Evolutionary conservation across 2,113 vertebrate genomes (phyloP).

Genomic region (Centropus bengalensis): DNA sequence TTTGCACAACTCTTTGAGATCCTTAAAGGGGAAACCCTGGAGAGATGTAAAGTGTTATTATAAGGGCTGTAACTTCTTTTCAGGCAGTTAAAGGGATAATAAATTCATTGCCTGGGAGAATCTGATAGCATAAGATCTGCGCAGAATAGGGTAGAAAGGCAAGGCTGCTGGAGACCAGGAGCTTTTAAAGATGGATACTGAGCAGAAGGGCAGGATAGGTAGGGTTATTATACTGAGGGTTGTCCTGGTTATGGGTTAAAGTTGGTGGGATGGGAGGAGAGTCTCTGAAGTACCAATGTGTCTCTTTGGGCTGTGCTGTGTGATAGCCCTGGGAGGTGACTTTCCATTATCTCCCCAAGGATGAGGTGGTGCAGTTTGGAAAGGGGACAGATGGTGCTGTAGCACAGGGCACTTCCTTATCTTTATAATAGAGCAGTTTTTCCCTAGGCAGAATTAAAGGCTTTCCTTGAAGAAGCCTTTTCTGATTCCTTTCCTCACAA

Average conservation of each 20-base stretch:
- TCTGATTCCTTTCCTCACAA: background rate
- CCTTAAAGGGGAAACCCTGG: conserved; percentile 9
- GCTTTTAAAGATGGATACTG: background rate
- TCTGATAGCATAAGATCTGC: background rate
- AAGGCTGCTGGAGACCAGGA: background rate
- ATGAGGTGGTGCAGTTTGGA: background rate
- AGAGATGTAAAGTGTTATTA: conserved; percentile 19
- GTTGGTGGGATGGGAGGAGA: background rate
- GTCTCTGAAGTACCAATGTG: background rate
- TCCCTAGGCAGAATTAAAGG: background rate
- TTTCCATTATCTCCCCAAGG: background rate
- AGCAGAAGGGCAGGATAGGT: background rate
- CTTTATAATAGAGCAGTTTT: background rate
- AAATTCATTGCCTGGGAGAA: conserved; percentile 50
- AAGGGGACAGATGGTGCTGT: too few species aligned
- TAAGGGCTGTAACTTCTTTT: conserved; percentile 41
- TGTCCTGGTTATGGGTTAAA: background rate
- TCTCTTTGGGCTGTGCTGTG: background rate
- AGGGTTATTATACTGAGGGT: background rate
- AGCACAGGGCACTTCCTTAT: background rate
- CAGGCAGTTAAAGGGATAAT: conserved; percentile 51
- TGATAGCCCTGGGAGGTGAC: background rate
- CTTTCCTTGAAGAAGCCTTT: background rate
- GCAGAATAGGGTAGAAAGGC: background rate
- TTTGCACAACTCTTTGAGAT: conserved; percentile 38